phyloP scores from a whole-genome alignment of 2,797 vertebrate genomes.

The Ctenosaura bakeri region DNA sequence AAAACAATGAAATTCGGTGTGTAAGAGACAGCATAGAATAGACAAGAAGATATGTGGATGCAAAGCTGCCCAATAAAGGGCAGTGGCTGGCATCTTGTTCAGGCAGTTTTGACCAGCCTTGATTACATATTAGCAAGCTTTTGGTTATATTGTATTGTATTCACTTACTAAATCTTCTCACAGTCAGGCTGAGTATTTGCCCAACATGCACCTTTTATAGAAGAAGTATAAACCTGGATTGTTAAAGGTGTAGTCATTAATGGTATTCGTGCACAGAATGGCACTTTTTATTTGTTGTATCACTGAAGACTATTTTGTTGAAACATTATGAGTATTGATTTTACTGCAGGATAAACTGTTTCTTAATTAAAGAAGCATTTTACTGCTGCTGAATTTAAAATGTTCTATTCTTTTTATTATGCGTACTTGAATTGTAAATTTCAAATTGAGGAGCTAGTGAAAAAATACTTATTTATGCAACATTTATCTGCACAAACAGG shows the following conservation, averaged over 20 bases:
- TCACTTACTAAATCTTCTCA: slow-evolving; percentile 11
- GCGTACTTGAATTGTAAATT: neutral
- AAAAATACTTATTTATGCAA: neutral
- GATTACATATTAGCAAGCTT: neutral
- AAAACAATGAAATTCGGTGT: no score
- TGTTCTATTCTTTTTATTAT: neutral
- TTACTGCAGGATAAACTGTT: neutral
- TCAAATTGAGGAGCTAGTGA: neutral
- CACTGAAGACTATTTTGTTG: neutral
- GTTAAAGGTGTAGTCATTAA: no score
- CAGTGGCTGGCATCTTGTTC: neutral
- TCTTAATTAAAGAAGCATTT: neutral
- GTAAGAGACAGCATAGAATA: neutral
- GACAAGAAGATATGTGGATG: neutral
- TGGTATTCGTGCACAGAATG: neutral
- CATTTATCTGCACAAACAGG: no score
- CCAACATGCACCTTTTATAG: neutral
- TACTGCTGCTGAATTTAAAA: neutral
- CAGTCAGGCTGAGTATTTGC: slow-evolving; percentile 17
- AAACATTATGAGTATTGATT: neutral
- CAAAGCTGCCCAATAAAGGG: neutral
- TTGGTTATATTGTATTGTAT: neutral
- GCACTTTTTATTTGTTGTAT: neutral
- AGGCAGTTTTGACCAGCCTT: no score
- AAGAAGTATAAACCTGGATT: no score